Evolutionary conservation across 2,797 vertebrate genomes (phyloP), one percentile per base, ranked within the genome.

Genomic region (Schizopygopsis pylzovi): DNA sequence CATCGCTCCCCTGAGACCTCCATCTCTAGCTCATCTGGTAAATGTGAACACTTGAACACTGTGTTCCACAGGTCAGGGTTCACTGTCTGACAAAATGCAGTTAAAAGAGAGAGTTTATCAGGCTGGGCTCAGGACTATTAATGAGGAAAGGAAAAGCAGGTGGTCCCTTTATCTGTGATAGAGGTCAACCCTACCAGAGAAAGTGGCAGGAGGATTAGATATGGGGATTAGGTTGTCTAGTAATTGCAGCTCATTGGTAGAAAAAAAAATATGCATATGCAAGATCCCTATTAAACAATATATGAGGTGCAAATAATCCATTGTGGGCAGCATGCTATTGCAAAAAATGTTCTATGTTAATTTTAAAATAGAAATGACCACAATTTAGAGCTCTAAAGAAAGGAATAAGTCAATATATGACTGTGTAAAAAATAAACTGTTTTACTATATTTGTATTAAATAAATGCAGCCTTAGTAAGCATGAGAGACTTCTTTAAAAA

Each of bases 151-250:
- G 54, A 89, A 88, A 85, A 43, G 86, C 91, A 94, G 92, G 93
- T 90, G 91, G 82, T 86, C 89, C 86, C 86, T 92, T 95, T 94
- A 95, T 95, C 94, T 94, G 28, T 67, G 86, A 92, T 92, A 87
- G 92, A 94, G 94, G 94, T 95, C 93, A 93, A 84, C 83, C 90
- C 90, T 91, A 88, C 73, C 81, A 89, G 88, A 90, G 89, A 91
- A 93, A 91, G 85, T 90, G 89, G 89, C 90, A 89, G 87, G 22
- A 90, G 88, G 91, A 93, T 85, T 71, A 93, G 88, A 87, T 89
- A 87, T 90, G 91, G 90, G 94, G 94, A 95, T 95, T 95, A 93
- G 92, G 86, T 85, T 78, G 88, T 91, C 91, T 92, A 85, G 86
- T 95, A 94, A 95, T 94, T 95, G 93, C 16, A 89, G 88, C 63